Percentiles rank a stretch among this genome's conserved stretches.
Conservation (phyloP, 2,888 invertebrate genomes). For the Trypoxylon attenuatum region DNA sequence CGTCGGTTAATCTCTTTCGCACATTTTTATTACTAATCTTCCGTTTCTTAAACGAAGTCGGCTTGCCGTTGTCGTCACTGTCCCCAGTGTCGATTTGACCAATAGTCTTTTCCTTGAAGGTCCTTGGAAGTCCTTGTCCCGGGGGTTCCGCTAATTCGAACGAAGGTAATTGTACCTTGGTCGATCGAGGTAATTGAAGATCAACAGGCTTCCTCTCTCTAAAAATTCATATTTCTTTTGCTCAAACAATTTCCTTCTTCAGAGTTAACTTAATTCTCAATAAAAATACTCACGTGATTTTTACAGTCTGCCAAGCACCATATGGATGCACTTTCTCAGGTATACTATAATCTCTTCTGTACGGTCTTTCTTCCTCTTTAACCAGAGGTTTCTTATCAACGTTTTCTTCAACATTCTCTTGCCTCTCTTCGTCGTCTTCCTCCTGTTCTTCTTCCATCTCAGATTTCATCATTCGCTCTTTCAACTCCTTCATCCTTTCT, state of each 20-base stretch:
- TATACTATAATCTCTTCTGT: slow-evolving; percentile 77
- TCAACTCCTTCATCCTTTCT: slow-evolving; percentile 62
- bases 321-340: slow-evolving; percentile 81
- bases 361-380: slow-evolving; percentile 69
- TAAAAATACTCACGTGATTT: slow-evolving; percentile 77
- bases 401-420: slow-evolving; percentile 56
- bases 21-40: slow-evolving; percentile 81
- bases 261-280: too few relatives aligned
- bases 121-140: slow-evolving; percentile 75
- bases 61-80: slow-evolving; percentile 68
- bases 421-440: slow-evolving; percentile 19
- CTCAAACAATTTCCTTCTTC: too few relatives aligned
- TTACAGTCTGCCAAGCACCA: slow-evolving; percentile 85
- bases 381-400: too few relatives aligned
- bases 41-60: slow-evolving; percentile 81
- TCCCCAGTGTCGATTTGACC: slow-evolving; percentile 76
- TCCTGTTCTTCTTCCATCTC: slow-evolving; percentile 74
- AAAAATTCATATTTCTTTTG: too few relatives aligned
- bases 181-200: slow-evolving; percentile 82
- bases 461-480: slow-evolving; percentile 74
- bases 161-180: slow-evolving; percentile 70
- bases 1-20: slow-evolving; percentile 80
- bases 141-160: slow-evolving; percentile 73
- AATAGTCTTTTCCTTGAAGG: slow-evolving; percentile 80
- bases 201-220: slow-evolving; percentile 79